Base-by-base conservation (phyloP, 2,113 vertebrate genomes). In the Corynorhinus townsendii region DNA sequence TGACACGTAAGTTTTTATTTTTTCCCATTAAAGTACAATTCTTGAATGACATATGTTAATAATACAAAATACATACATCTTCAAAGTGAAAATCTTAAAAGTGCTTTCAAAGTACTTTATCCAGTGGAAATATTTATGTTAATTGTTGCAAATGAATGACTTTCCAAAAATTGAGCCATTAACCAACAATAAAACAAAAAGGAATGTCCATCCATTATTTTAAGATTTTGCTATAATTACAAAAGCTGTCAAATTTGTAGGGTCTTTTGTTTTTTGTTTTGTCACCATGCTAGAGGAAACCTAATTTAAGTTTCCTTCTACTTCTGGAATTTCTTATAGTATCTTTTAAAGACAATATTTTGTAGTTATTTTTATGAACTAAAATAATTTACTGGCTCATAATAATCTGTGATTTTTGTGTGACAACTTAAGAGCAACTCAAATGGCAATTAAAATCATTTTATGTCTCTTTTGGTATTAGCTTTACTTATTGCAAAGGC, bases 1-100 rank as follows among this genome's bases (percentile, higher is more conserved):
- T 79, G 99, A 99, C 97, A 99, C 99, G 99, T 99, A 98, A 96
- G 99, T 98, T 66, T 54, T 19, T 49, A 0, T 20, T 84, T 79
- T 64, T 75, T 16, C 26, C 2, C 10, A 38, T 49, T 85, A 35
- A 81, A 83, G 83, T 68, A 5, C 5, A 71, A 5, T 52, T 49
- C 26, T 26, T 38, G 9, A 56, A 28, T 82, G 28, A 79, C 64
- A 35, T 59, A 45, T 49, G 4, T 59, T 91, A 40, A 64, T 64
- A 49, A 45, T 17, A 49, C 28, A 89, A 71, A 92, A 79, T 38
- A 7, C 26, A 17, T 26, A 45, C 59, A 73, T 5, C 71, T 72
- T 87, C 62, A 12, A 76, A 69, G 6, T 90, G 45, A 16, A 47
- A 73, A 95, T 66, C 59, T 86, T 7, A 26, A 94, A 68, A 24